phyloP scores from a whole-genome alignment of 2,888 invertebrate genomes.

The Acrobasis consociella region DNA sequence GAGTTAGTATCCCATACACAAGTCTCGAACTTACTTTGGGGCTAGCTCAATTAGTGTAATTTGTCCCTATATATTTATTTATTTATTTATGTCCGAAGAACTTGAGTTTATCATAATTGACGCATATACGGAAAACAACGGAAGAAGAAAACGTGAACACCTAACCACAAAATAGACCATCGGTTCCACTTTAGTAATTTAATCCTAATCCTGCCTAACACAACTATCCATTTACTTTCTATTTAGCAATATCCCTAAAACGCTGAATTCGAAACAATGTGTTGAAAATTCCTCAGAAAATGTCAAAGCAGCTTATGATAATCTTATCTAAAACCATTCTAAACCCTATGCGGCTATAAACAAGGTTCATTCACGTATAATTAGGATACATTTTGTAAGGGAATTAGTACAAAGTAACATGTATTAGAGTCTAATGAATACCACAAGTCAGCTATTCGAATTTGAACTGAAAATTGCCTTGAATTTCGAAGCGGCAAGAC shows the following conservation, averaged over 20 bases:
- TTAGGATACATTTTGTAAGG: conserved; percentile 49
- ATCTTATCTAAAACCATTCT: conserved; percentile 30
- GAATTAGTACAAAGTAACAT: conserved; percentile 76
- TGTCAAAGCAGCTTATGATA: conserved; percentile 64
- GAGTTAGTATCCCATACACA: no score
- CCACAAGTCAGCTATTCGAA: conserved; percentile 66
- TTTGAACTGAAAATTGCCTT: conserved; percentile 24
- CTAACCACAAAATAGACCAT: background rate
- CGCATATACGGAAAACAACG: no score
- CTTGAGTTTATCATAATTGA: no score
- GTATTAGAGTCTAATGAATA: conserved; percentile 76
- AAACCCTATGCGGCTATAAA: conserved; percentile 31
- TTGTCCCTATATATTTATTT: no score
- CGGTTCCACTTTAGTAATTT: conserved; percentile 1
- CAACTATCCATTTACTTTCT: conserved; percentile 47
- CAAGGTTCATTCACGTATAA: conserved; percentile 42
- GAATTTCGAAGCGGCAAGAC: conserved; percentile 44
- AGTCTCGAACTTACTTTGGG: no score
- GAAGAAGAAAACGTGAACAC: no score
- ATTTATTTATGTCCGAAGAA: no score
- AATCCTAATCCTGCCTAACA: conserved; percentile 16
- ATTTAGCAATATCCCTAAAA: conserved; percentile 67
- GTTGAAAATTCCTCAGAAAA: conserved; percentile 58
- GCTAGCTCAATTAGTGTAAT: no score
- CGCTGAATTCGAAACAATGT: conserved; percentile 64